These are phyloP conservation scores for Macrocentrus cingulum DNA, from an alignment of 1,140 invertebrate species.

Conservation along the genomic window DNA sequence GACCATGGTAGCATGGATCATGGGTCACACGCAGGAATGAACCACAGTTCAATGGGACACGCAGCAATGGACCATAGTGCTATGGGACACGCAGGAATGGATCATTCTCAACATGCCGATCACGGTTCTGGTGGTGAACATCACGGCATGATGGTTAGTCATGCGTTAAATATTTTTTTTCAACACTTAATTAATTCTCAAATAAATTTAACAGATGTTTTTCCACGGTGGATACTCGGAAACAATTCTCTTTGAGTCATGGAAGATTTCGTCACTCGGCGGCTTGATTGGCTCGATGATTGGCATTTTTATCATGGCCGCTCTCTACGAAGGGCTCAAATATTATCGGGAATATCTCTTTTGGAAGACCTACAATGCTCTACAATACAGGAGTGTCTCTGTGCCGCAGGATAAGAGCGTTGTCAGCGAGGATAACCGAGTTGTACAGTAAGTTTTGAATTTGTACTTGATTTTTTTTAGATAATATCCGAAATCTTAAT, in stretches of 20 bases:
- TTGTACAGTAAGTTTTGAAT: conserved; percentile 69
- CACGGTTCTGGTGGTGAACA: conserved; percentile 18
- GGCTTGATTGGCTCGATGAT: conserved; percentile 82
- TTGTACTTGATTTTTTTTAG: not conserved
- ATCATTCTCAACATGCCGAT: not conserved
- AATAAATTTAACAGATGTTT: conserved; percentile 60
- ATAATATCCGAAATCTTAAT: conserved; percentile 19
- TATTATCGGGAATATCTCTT: conserved; percentile 84
- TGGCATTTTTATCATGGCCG: conserved; percentile 81
- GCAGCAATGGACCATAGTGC: conserved; percentile 16
- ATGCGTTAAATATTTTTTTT: not conserved
- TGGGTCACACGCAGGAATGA: conserved; percentile 27
- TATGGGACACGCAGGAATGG: conserved; percentile 32
- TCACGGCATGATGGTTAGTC: conserved; percentile 51
- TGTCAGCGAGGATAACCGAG: conserved; percentile 66
- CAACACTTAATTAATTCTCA: not conserved
- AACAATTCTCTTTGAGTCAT: conserved; percentile 76
- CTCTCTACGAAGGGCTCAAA: conserved; percentile 89
- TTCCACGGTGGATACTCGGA: conserved; percentile 79
- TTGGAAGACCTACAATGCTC: conserved; percentile 77
- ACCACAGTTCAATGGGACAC: conserved; percentile 32
- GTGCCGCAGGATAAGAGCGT: conserved; percentile 70
- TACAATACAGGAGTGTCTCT: conserved; percentile 71
- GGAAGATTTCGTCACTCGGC: conserved; percentile 72
- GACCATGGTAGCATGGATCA: conserved; percentile 18